Evolutionary conservation across 2,888 invertebrate genomes (phyloP).

Genomic region (Aethes cnicana): DNA sequence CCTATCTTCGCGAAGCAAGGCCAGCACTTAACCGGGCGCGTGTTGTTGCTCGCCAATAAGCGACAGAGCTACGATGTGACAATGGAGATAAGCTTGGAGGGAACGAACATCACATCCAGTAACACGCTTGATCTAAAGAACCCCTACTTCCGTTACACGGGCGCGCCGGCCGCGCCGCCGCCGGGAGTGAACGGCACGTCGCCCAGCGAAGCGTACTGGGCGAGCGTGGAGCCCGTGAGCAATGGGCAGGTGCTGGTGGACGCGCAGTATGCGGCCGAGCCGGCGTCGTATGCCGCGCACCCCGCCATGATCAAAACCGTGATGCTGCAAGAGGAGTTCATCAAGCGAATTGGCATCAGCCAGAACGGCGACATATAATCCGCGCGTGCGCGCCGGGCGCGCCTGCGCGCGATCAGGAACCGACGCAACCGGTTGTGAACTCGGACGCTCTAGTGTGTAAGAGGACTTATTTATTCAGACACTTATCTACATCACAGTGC

Average conservation of each 20-base stretch:
- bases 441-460: slow-evolving; percentile 76
- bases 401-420: slow-evolving; percentile 76
- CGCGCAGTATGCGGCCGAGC: slow-evolving; percentile 67
- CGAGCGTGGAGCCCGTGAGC: slow-evolving; percentile 88
- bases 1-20: slow-evolving; percentile 98
- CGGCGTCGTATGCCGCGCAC: slow-evolving; percentile 65
- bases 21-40: slow-evolving; percentile 93
- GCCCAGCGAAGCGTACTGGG: slow-evolving; percentile 97
- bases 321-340: slow-evolving; percentile 80
- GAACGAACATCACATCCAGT: slow-evolving; percentile 91
- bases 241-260: slow-evolving; percentile 73
- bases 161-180: slow-evolving; percentile 94
- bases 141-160: slow-evolving; percentile 98
- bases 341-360: slow-evolving; percentile 79
- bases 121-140: slow-evolving; percentile 98
- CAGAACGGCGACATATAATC: slow-evolving; percentile 81
- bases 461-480: slow-evolving; percentile 76
- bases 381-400: slow-evolving; percentile 76
- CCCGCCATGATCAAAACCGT: slow-evolving; percentile 78
- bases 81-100: slow-evolving; percentile 95
- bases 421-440: slow-evolving; percentile 80
- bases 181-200: slow-evolving; percentile 95
- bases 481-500: slow-evolving; percentile 81
- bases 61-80: slow-evolving; percentile 99
- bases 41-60: slow-evolving; percentile 94